phyloP scores from a whole-genome alignment of 2,797 vertebrate genomes.

The Chloroceryle amazona region DNA sequence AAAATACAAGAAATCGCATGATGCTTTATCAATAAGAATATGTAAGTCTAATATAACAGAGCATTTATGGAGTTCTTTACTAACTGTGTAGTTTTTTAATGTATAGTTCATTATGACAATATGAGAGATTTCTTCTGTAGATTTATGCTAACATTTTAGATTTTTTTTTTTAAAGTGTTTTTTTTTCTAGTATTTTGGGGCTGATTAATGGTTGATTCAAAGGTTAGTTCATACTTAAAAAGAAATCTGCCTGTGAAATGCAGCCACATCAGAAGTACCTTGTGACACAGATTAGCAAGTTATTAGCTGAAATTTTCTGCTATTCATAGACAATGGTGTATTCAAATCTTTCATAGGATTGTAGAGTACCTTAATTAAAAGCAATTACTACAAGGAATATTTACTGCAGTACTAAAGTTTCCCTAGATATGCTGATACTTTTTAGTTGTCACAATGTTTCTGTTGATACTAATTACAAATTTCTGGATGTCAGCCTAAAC shows the following conservation, averaged over 20 bases:
- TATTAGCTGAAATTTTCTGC: background rate
- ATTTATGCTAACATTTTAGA: background rate
- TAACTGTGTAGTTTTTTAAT: background rate
- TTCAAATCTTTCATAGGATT: background rate
- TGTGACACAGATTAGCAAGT: background rate
- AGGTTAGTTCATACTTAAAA: background rate
- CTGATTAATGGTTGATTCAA: background rate
- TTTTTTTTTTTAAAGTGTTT: fast-evolving
- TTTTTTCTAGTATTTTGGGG: background rate
- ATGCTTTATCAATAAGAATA: background rate
- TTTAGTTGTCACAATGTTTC: background rate
- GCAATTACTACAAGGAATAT: background rate
- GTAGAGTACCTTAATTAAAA: background rate
- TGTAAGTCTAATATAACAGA: background rate
- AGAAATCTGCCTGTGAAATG: background rate
- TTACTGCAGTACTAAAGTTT: background rate
- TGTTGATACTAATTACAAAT: background rate
- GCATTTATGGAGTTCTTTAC: background rate
- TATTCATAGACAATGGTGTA: background rate
- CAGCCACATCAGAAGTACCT: background rate
- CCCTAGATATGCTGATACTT: background rate
- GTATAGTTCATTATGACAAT: background rate
- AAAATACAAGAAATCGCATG: background rate
- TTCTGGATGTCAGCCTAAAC: background rate
- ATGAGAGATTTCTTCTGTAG: background rate